Base-by-base conservation (phyloP, 2,888 invertebrate species). In the Neuroscelio doddi region DNA sequence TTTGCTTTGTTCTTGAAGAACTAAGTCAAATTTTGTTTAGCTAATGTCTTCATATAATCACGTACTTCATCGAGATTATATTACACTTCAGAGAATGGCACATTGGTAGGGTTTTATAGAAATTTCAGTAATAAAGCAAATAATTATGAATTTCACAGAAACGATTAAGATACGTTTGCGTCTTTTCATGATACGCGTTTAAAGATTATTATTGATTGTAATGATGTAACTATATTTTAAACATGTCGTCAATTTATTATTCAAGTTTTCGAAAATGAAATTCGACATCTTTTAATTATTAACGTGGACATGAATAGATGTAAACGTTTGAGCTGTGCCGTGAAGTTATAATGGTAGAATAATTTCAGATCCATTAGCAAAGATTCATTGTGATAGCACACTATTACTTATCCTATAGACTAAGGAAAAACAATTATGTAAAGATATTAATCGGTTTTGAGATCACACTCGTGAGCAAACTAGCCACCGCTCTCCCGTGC, bases 361-460 rank as follows among this genome's bases (percentile, higher is more conserved):
- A 41, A 12, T 21, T 42, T 46, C 41, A 32, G 42, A 32, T 32
- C 46, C 46, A 56, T 45, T 29, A 45, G 30, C 38, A 55, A 39
- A 56, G 32, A 46, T 45, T 51, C 38, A 47, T 70, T 70, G 70
- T 70, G 68, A 70, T 70, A 70, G 68, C 62, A 66, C 68, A 67
- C 52, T 52, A 70, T 57, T 70, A 70, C 70, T 70, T 68, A 70
- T 68, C 50, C 38, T 55, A 56, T 56, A 55, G 29, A n/a, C 46
- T 32, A 30, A 56, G 24, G 32, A 45, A 47, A 36, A 38, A 36
- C 56, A 63, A 47, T 57, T 42, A 39, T 42, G 10, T 38, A 49
- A 49, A 44, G 46, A 51, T 21, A 29, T 21, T 27, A 47, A 50
- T 21, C 7, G 21, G 41, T 46, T 41, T 14, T 42, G 36, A 15